Conservation (phyloP, 2,888 invertebrate species). For the Doris montereyensis region DNA sequence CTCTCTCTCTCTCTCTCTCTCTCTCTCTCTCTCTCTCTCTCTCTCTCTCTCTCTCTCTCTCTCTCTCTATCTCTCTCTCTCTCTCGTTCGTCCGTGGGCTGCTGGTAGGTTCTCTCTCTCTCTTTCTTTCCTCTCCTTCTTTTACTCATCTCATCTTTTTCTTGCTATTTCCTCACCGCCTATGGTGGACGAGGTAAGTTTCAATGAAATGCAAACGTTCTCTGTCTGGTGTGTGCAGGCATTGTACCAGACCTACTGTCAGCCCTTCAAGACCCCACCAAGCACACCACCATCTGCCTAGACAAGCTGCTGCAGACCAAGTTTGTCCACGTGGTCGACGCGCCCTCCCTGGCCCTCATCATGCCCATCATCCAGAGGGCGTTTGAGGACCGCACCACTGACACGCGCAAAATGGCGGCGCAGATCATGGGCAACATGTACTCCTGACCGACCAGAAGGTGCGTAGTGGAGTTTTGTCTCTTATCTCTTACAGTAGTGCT, state of each 20-base stretch:
- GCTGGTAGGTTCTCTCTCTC: not conserved
- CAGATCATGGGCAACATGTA: constrained; percentile 99
- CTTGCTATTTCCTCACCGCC: too few species aligned
- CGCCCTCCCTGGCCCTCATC: constrained; percentile 96
- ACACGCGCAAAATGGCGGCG: constrained; percentile 98
- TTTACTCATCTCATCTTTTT: not conserved
- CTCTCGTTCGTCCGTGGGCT: not conserved
- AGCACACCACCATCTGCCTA: constrained; percentile 93
- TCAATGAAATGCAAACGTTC: not conserved
- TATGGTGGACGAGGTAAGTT: too few species aligned
- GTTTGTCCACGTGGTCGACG: constrained; percentile 99
- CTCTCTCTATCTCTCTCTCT: not conserved
- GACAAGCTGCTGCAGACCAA: constrained; percentile 83
- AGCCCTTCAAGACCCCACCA: constrained; percentile 96
- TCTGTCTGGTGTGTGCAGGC: constrained; percentile 56
- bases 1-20: too few species aligned
- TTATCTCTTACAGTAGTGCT: too few species aligned
- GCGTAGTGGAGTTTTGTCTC: too few species aligned
- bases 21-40: too few species aligned
- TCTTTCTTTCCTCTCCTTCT: not conserved
- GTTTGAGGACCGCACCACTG: constrained; percentile 97
- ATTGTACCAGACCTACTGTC: constrained; percentile 79
- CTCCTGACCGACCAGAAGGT: constrained; percentile 97
- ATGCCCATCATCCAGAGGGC: constrained; percentile 99
- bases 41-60: too few species aligned